Evolutionary conservation across 2,797 vertebrate genomes (phyloP), one percentile per base, ranked within the genome.

Genomic region (Myripristis murdjan): DNA sequence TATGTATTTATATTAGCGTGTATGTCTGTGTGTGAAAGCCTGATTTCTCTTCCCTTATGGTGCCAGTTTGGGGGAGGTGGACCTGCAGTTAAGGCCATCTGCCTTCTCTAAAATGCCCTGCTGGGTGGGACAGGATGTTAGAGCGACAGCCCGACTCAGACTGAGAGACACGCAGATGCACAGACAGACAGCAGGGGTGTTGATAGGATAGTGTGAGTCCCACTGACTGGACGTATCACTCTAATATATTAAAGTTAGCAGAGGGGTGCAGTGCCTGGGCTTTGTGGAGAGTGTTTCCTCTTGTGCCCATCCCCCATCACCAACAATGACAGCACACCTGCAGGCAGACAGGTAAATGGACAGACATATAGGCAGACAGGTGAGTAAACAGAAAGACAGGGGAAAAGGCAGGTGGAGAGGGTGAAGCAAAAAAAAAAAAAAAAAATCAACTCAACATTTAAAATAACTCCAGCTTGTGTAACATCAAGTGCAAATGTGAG

Each of bases 81-180:
- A 91, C 75, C 79, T 91, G 70, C 79, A 84, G 85, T 84, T 83
- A 64, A 64, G 73, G 84, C 92, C 93, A 87, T 90, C 84, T 94
- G 87, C 93, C 70, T 15, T 23, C 52, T 73, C 18, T 55, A 53
- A 52, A 68, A 73, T 20, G 18, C 18, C 4, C 86, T 56, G 22
- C 33, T 62, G 76, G 71, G 46, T 67, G 60, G 70, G 73, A 71
- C 20, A 66, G 64, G 64, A 26, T 52, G 69, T 70, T 59, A 70
- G 73, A 73, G 61, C 53, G 41, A 26, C 35, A 52, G 16, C 20
- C 24, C 28, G 16, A 49, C 14, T 28, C 2, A 6, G 26, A 2
- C 26, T 28, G 26, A 28, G 2, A 24, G 18, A 5, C n/a, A 35
- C 2, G 20, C 33, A 20, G 33, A 24, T 20, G 14, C 10, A 24